Evolutionary conservation across 2,888 invertebrate species (phyloP).

Genomic region (Chirona hameri): DNA sequence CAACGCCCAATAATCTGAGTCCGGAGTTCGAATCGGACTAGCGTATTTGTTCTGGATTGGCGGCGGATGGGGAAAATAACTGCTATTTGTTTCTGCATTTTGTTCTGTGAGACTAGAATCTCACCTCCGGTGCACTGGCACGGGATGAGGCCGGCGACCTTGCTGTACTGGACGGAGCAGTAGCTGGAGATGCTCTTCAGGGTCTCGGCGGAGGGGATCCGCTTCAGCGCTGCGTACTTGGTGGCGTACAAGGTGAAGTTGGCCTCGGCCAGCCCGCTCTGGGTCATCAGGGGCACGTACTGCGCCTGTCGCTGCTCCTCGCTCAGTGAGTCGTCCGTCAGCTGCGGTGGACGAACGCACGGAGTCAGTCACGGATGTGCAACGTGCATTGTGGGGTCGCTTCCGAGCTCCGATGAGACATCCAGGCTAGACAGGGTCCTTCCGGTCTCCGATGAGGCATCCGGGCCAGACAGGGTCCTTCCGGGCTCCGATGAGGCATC

Average conservation of each 20-base stretch:
- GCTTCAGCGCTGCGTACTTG: background rate
- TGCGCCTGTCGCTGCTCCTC: background rate
- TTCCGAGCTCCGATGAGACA: too few relatives aligned
- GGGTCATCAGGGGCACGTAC: background rate
- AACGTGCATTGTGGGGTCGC: too few relatives aligned
- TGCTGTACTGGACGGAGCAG: background rate
- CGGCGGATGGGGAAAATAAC: too few relatives aligned
- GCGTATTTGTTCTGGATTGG: too few relatives aligned
- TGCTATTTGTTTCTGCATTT: too few relatives aligned
- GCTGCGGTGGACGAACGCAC: background rate
- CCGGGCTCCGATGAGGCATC: too few relatives aligned
- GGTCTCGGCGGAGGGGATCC: background rate
- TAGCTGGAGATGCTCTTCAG: background rate
- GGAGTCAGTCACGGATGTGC: too few relatives aligned
- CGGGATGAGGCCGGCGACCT: background rate
- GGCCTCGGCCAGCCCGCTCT: background rate
- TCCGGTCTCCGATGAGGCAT: too few relatives aligned
- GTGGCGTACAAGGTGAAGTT: background rate
- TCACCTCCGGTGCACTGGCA: background rate
- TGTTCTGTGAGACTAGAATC: background rate
- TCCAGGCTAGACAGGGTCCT: too few relatives aligned
- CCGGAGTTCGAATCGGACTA: too few relatives aligned
- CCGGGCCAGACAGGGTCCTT: too few relatives aligned
- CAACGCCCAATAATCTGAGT: too few relatives aligned
- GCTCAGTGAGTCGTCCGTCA: background rate